A percentile compares a stretch with the other conserved stretches of the same genome.
phyloP scores from a whole-genome alignment of 2,113 vertebrate species.

The Tympanuchus pallidicinctus region DNA sequence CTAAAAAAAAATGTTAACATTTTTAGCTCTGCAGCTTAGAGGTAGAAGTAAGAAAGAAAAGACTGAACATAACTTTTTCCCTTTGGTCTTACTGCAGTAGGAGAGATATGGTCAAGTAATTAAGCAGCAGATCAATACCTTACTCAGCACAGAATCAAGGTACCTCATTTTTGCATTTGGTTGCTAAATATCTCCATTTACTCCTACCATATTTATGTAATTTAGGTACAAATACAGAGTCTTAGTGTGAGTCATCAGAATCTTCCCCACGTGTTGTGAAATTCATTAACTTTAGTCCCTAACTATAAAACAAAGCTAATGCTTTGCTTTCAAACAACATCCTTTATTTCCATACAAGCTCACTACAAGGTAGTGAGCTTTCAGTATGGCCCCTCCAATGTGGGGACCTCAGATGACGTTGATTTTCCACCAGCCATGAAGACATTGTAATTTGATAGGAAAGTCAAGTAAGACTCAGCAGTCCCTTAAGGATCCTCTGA shows the following conservation, averaged over 20 bases:
- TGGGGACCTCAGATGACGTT: not conserved
- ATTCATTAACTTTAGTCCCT: not conserved
- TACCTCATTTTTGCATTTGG: not conserved
- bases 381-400: fast-evolving
- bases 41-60: not conserved
- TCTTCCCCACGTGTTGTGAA: not conserved
- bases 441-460: not conserved
- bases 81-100: not conserved
- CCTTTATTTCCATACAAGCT: not conserved
- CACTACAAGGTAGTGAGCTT: not conserved
- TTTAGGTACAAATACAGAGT: conserved; percentile 38
- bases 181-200: conserved; percentile 1
- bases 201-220: conserved; percentile 14
- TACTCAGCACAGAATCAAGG: not conserved
- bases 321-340: not conserved
- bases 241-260: conserved; percentile 29
- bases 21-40: not conserved
- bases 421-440: not conserved
- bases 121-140: not conserved
- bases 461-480: not conserved
- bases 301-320: not conserved
- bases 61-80: not conserved
- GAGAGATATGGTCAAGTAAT: not conserved
- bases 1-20: not conserved
- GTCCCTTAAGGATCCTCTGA: not conserved